These are phyloP conservation scores for Syrista parreyssii DNA, from an alignment of 2,888 invertebrate species.

Conservation along the genomic window DNA sequence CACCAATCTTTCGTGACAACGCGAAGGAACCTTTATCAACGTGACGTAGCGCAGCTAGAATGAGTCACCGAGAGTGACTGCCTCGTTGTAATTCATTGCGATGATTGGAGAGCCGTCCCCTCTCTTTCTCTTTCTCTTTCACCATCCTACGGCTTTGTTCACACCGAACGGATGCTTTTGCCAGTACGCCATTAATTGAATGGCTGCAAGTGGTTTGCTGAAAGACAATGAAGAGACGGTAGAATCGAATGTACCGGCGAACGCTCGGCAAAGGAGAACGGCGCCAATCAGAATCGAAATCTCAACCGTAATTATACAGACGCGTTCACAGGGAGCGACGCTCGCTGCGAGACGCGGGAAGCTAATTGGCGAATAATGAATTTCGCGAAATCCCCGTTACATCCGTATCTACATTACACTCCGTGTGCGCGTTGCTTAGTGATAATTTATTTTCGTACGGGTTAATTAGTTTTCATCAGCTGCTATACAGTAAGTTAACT, in stretches of 20 bases:
- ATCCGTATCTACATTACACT: background rate
- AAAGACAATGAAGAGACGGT: background rate
- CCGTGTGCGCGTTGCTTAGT: background rate
- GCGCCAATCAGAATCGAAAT: background rate
- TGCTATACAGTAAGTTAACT: background rate
- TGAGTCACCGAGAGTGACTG: conserved; percentile 48
- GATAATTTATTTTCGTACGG: background rate
- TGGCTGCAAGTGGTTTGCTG: background rate
- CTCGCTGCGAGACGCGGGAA: background rate
- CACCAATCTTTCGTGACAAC: background rate
- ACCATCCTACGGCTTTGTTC: background rate
- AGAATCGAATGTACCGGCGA: background rate
- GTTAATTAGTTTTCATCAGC: background rate
- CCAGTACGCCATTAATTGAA: background rate
- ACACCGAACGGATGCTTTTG: background rate
- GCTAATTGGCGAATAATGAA: background rate
- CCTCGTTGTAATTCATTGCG: conserved; percentile 58
- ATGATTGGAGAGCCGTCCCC: conserved; percentile 40
- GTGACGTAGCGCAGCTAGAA: conserved; percentile 26
- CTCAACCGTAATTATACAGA: background rate
- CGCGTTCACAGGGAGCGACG: background rate
- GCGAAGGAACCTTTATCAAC: conserved; percentile 26
- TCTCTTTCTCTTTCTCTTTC: conserved; percentile 5
- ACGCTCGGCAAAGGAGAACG: background rate
- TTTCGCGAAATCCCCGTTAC: background rate